phyloP scores from a whole-genome alignment of 2,113 vertebrate genomes.

The Oryzias curvinotus region DNA sequence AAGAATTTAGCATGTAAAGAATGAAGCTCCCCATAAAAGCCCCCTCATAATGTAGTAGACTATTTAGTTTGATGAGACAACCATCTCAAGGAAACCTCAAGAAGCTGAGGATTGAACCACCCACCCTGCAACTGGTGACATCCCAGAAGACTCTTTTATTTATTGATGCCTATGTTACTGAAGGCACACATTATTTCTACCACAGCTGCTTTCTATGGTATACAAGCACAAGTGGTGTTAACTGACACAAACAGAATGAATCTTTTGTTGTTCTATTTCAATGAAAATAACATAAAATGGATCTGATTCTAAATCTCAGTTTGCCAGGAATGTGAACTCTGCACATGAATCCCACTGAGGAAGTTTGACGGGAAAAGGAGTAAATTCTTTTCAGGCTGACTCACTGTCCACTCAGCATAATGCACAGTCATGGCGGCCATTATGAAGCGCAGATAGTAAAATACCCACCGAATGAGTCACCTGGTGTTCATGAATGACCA shows the following conservation, averaged over 20 bases:
- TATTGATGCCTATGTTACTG: neutral
- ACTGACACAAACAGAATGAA: too few species aligned
- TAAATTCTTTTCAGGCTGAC: slow-evolving; percentile 54
- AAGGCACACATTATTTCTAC: neutral
- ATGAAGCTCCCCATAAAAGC: too few species aligned
- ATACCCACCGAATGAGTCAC: slow-evolving; percentile 52
- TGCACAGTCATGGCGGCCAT: slow-evolving; percentile 8
- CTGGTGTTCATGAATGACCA: slow-evolving; percentile 27
- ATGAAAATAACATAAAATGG: too few species aligned
- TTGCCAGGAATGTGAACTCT: slow-evolving; percentile 55
- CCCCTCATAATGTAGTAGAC: too few species aligned
- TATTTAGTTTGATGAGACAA: too few species aligned
- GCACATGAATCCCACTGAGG: slow-evolving; percentile 54
- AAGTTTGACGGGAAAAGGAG: slow-evolving; percentile 44
- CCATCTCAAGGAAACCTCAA: neutral
- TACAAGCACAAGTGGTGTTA: neutral
- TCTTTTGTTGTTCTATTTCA: too few species aligned
- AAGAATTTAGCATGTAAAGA: too few species aligned
- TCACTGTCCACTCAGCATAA: slow-evolving; percentile 67
- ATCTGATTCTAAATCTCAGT: slow-evolving; percentile 29
- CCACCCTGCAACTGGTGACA: neutral
- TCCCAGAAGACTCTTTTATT: neutral
- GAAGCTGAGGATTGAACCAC: neutral
- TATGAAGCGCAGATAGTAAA: slow-evolving; percentile 26
- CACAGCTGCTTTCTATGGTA: neutral